Percentiles rank a stretch among this genome's conserved stretches.
phyloP scores from a whole-genome alignment of 1,140 invertebrate species.

The Polypedilum vanderplanki region DNA sequence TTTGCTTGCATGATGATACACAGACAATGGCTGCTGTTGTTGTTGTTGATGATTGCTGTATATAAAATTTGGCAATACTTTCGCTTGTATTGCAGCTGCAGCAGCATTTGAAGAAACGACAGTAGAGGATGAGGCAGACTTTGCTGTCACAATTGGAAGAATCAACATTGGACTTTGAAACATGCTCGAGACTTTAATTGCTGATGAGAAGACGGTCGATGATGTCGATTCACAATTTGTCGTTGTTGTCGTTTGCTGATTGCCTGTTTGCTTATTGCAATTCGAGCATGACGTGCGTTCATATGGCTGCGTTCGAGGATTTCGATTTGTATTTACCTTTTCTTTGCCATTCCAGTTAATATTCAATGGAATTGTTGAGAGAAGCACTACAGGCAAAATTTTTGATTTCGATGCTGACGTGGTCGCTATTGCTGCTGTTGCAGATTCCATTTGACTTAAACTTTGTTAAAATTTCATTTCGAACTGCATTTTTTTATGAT shows the following conservation, averaged over 20 bases:
- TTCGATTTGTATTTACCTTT: neutral
- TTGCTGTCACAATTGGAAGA: neutral
- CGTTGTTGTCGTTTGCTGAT: neutral
- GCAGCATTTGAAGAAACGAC: too few relatives aligned
- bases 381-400: constrained; percentile 5
- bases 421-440: neutral
- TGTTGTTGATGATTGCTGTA: constrained; percentile 19
- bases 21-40: neutral
- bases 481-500: constrained; percentile 2
- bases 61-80: neutral
- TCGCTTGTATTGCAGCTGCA: neutral
- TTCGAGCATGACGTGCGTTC: constrained; percentile 6
- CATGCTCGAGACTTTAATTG: constrained; percentile 9
- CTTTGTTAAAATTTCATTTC: neutral
- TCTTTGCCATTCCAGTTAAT: neutral
- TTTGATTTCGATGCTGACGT: neutral
- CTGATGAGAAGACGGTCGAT: neutral
- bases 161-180: constrained; percentile 13
- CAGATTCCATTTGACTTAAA: neutral
- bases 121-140: neutral
- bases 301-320: neutral
- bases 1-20: neutral
- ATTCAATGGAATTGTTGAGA: neutral
- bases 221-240: neutral
- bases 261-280: constrained; percentile 9